Base-by-base conservation (phyloP, 2,113 vertebrate species). In the Emydocephalus ijimae region DNA sequence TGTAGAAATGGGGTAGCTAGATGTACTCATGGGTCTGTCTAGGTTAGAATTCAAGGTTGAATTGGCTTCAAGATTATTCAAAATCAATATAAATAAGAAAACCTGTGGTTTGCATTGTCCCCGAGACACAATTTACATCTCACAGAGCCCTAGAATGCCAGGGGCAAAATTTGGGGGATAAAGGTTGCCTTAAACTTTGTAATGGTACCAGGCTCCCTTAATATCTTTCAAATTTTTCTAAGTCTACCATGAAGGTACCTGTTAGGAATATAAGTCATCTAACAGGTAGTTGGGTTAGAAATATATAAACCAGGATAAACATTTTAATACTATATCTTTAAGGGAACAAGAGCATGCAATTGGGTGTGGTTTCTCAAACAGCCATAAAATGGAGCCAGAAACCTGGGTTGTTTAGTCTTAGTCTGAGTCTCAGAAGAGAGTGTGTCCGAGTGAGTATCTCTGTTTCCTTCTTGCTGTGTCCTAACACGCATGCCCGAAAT, bases 1-100 rank as follows among this genome's bases (percentile, higher is more conserved):
- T 69, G 92, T 4, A 94, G 74, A 95, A 93, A 85, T 56, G 39
- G 74, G n/a, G 90, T 14, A 21, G 34, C 74, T 81, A 39, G 74
- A 85, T 89, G 20, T 9, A 48, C 34, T 34, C 92, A 39, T 85
- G 39, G n/a, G 23, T 90, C 48, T 85, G n/a, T 55, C 85, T 81
- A 43, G 74, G 74, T 81, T 39, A 81, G 18, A 81, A 81, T 81
- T 48, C 52, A 50, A 52, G 8, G 11, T 14, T 74, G 23, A 34
- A 90, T 18, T 20, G 20, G 34, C 29, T 1, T 81, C 48, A 74
- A 50, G 59, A 11, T 52, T 15, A 29, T 4, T 69, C 3, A 69
- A 10, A 74, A 48, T 20, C 45, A 88, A 69, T 50, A 50, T 18
- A 90, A 34, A 90, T 52, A 15, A 50, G 74, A 18, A 81, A 81